Conservation (phyloP, 1,140 invertebrate species). For the Capitella teleta region DNA sequence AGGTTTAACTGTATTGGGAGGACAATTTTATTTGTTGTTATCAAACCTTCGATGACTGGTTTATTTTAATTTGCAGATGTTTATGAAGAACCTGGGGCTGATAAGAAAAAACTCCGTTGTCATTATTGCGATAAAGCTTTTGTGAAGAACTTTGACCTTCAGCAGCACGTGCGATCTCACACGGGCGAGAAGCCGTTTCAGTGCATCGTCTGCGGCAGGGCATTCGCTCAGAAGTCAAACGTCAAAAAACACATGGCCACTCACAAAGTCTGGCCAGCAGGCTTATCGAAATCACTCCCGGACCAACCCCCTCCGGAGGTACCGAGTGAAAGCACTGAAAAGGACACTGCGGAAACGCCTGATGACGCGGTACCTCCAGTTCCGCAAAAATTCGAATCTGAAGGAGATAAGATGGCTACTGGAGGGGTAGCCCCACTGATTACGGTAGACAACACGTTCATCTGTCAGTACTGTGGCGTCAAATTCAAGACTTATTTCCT, state of each 20-base stretch:
- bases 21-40: too few relatives aligned
- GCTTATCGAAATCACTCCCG: constrained; percentile 38
- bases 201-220: constrained; percentile 46
- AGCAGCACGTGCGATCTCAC: constrained; percentile 58
- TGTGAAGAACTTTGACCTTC: constrained; percentile 55
- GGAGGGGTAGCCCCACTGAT: too few relatives aligned
- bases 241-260: constrained; percentile 95
- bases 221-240: constrained; percentile 81
- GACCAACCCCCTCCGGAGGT: constrained; percentile 22
- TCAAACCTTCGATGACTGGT: too few relatives aligned
- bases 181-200: constrained; percentile 52
- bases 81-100: too few relatives aligned
- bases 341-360: not conserved
- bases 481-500: constrained; percentile 46
- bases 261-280: constrained; percentile 52
- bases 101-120: constrained; percentile 27
- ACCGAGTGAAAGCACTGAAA: not conserved
- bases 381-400: not conserved
- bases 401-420: too few relatives aligned
- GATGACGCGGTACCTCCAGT: not conserved
- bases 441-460: constrained; percentile 47
- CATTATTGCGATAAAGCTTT: constrained; percentile 41
- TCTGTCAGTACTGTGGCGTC: constrained; percentile 47
- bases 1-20: too few relatives aligned
- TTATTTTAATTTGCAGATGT: too few relatives aligned